Conservation (phyloP, 2,113 vertebrate species). For the Alouatta palliata region DNA sequence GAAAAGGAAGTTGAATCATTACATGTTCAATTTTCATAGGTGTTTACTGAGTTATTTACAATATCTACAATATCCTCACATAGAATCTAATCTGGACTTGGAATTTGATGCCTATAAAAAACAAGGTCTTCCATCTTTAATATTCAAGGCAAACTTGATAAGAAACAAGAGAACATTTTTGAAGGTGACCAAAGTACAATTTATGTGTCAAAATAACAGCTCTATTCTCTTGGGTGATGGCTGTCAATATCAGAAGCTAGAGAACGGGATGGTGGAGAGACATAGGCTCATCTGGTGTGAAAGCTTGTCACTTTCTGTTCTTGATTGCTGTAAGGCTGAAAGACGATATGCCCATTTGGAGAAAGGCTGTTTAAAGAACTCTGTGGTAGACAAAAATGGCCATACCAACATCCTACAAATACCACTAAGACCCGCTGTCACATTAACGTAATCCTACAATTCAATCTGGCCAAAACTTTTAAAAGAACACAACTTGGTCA, state of each 20-base stretch:
- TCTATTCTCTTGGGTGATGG: conserved; percentile 8
- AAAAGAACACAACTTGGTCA: conserved; percentile 39
- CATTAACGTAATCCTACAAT: conserved; percentile 56
- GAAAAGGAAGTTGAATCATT: neutral
- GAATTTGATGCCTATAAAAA: conserved; percentile 7
- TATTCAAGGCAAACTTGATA: neutral
- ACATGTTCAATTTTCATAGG: neutral
- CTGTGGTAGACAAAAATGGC: conserved; percentile 45
- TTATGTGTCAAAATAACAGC: conserved; percentile 39
- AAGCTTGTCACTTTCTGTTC: conserved; percentile 81
- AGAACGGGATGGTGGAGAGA: conserved; percentile 65
- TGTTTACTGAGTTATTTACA: neutral
- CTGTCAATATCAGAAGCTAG: conserved; percentile 69
- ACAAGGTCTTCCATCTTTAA: conserved; percentile 13
- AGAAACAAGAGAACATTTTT: neutral
- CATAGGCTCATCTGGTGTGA: conserved; percentile 66
- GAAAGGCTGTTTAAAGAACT: conserved; percentile 74
- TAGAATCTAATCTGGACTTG: neutral
- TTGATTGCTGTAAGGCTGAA: conserved; percentile 76
- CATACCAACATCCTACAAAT: conserved; percentile 47
- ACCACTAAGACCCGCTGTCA: conserved; percentile 58
- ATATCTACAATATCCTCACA: neutral
- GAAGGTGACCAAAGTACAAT: conserved; percentile 28
- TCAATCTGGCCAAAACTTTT: conserved; percentile 11
- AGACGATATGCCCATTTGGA: conserved; percentile 71